Evolutionary conservation across 2,113 vertebrate species (phyloP).

Genomic region (Myanophis thanlyinensis): DNA sequence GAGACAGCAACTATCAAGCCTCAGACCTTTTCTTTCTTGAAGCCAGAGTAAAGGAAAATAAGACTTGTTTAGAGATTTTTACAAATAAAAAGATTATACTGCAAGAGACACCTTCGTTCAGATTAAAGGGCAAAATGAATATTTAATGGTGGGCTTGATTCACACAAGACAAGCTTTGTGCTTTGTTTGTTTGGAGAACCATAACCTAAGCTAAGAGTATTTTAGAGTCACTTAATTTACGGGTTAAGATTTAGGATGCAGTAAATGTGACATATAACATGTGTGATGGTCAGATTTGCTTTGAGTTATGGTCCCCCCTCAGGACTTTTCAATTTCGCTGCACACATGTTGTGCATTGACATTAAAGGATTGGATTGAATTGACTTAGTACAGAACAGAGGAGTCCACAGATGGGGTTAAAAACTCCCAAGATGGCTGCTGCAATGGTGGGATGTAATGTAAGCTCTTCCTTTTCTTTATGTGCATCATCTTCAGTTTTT

Average conservation of each 20-base stretch:
- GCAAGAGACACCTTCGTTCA: conserved; percentile 44
- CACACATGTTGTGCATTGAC: too few relatives aligned
- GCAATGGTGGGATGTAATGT: background rate
- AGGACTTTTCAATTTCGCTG: too few relatives aligned
- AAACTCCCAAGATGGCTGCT: background rate
- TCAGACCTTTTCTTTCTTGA: conserved; percentile 38
- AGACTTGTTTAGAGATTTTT: conserved; percentile 55
- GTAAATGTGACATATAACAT: too few relatives aligned
- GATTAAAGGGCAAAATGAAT: conserved; percentile 53
- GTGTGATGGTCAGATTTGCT: background rate
- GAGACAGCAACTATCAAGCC: conserved; percentile 54
- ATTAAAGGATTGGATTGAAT: too few relatives aligned
- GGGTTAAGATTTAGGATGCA: too few relatives aligned
- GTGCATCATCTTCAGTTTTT: background rate
- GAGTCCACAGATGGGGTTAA: background rate
- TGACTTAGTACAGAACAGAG: background rate
- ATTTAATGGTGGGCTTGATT: conserved; percentile 54
- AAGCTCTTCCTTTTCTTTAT: background rate
- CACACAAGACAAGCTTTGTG: conserved; percentile 28
- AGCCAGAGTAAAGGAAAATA: conserved; percentile 42
- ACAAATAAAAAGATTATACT: conserved; percentile 49
- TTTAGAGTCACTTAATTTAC: background rate
- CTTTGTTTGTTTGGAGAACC: background rate
- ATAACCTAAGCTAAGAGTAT: conserved; percentile 28
- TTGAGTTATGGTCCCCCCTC: background rate